Base-by-base conservation (phyloP, 2,113 vertebrate genomes). In the Oncorhynchus mykiss region DNA sequence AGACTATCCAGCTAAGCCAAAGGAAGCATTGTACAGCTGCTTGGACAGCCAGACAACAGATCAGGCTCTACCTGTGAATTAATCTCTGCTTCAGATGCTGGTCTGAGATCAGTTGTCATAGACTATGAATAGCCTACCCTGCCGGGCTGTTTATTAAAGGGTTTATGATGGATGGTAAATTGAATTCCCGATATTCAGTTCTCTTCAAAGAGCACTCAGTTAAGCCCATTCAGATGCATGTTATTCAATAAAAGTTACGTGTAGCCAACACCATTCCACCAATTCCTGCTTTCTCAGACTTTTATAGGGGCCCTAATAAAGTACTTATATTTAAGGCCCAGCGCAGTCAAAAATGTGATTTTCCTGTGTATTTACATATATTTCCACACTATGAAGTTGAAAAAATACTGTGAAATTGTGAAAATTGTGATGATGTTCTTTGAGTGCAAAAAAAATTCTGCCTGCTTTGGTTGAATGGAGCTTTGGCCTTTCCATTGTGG, bases 141-240 rank as follows among this genome's bases (percentile, higher is more conserved):
- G 51, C 72, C 4, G 45, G 69, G 34, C 57, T 18, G 57, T 18
- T 54, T 54, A 54, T 54, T 18, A 54, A 75, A 67, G 78, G 75
- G 77, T 80, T 86, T 82, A 73, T 82, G 67, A 16, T 54, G 48
- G 74, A 67, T 34, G 79, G 78, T 77, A 86, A 88, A 73, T 51
- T 74, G 29, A 68, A 82, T 78, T 34, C 2, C 12, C 39, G 8
- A 11, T 45, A 45, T 45, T 45, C 39, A 45, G 39, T 45, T 84
- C 70, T 72, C 54, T 60, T 27, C 16, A n/a, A 18, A 39, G 6
- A 68, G 4, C 67, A 68, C 9, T 70, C 22, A 24, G 68, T 70
- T 11, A 70, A 70, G 68, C 34, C 16, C 68, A 13, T 48, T 69
- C 16, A 45, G 29, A 34, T 68, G 67, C 29, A 69, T 20, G 29